Evolutionary conservation across 2,113 vertebrate genomes (phyloP).

Genomic region (Anoplopoma fimbria): DNA sequence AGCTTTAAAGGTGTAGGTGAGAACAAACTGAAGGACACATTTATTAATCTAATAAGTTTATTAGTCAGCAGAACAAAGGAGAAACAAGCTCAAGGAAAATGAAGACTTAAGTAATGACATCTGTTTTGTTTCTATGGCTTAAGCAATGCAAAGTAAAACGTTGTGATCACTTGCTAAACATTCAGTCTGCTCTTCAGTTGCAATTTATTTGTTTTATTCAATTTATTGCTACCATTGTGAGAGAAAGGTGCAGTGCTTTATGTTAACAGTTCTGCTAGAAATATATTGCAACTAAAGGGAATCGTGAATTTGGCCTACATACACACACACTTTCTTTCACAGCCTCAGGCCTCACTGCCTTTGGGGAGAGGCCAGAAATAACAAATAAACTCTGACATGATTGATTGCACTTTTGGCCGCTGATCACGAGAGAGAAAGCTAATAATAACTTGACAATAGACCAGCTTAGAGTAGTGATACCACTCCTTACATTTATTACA

Average conservation of each 20-base stretch:
- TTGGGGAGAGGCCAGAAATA: constrained; percentile 50
- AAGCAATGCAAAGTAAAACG: background rate
- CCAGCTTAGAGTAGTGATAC: constrained; percentile 4
- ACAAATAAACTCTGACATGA: constrained; percentile 47
- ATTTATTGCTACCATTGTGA: background rate
- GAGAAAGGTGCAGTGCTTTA: background rate
- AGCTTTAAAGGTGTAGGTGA: background rate
- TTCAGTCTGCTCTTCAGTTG: constrained; percentile 4
- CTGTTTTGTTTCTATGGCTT: background rate
- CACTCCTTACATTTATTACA: background rate
- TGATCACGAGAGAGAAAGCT: constrained; percentile 23
- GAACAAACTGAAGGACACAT: background rate
- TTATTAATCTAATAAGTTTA: background rate
- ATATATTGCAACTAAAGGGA: background rate
- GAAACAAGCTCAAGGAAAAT: background rate
- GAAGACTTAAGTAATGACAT: background rate
- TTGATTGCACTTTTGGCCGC: constrained; percentile 38
- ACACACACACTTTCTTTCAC: background rate
- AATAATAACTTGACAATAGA: constrained; percentile 6
- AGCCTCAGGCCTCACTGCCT: constrained; percentile 1
- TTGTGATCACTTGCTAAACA: background rate
- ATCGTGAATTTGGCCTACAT: constrained; percentile 7
- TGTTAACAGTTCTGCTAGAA: background rate
- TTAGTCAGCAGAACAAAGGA: constrained; percentile 1
- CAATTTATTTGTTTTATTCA: background rate